Evolutionary conservation across 92 coral and sea anemone species (phyloP).

Genomic region (Epizoanthus scotinus): DNA sequence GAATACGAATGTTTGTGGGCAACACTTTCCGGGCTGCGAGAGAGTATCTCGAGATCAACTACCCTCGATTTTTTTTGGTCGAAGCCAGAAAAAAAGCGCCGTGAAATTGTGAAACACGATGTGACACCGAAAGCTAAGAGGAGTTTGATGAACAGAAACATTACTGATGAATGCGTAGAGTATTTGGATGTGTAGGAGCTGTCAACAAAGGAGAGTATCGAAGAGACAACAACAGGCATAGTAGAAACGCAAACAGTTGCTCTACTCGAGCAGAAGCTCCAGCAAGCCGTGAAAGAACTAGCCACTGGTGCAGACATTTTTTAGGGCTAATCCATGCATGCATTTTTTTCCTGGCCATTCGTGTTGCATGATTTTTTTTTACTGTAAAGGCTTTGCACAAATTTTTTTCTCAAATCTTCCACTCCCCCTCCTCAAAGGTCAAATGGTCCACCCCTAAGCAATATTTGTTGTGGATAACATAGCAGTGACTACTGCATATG

Average conservation of each 20-base stretch:
- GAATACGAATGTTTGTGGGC: slow-evolving; percentile 39
- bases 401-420: not conserved
- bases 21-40: slow-evolving; percentile 48
- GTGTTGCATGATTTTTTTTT: not conserved
- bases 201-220: slow-evolving; percentile 1
- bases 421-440: not conserved
- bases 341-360: slow-evolving; percentile 2
- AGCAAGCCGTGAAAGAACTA: not conserved
- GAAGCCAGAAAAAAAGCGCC: slow-evolving; percentile 22
- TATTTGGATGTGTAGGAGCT: slow-evolving; percentile 1
- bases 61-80: slow-evolving; percentile 43
- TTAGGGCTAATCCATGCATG: not conserved
- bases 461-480: too few relatives aligned
- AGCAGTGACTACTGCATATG: not conserved
- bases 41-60: slow-evolving; percentile 43
- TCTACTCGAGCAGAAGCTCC: slow-evolving; percentile 4
- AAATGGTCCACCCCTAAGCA: too few relatives aligned
- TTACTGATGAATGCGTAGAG: slow-evolving; percentile 9
- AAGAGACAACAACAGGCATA: not conserved
- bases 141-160: slow-evolving; percentile 4
- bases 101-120: slow-evolving; percentile 14
- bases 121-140: slow-evolving; percentile 16
- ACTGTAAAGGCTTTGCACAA: not conserved
- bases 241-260: not conserved
- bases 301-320: not conserved